Conservation (phyloP, 2,113 vertebrate species). For the Cryptomyrus ogoouensis region DNA sequence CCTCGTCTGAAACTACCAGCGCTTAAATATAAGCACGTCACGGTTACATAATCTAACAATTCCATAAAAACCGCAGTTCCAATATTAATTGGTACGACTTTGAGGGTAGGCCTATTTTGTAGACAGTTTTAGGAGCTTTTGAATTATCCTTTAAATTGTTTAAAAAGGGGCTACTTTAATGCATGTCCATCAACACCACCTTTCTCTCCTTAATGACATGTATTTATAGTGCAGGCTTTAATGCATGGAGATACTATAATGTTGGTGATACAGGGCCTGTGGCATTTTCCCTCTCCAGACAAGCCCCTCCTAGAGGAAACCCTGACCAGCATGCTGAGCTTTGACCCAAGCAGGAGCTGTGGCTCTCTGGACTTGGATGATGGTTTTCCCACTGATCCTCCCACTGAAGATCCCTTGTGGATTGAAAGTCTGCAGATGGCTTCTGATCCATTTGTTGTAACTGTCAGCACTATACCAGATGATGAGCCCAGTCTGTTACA, state of each 20-base stretch:
- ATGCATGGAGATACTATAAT: background rate
- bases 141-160: background rate
- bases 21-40: background rate
- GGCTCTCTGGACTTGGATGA: conserved; percentile 47
- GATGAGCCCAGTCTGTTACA: conserved; percentile 17
- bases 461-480: conserved; percentile 29
- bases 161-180: background rate
- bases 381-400: conserved; percentile 44
- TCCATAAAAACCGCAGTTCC: background rate
- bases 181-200: background rate
- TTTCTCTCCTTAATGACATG: background rate
- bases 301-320: conserved; percentile 37
- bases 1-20: no score
- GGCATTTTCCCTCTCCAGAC: conserved; percentile 32
- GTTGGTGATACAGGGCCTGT: background rate
- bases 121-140: background rate
- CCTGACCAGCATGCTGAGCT: conserved; percentile 57
- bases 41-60: background rate
- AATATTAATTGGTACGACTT: background rate
- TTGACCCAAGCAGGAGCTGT: conserved; percentile 44
- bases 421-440: conserved; percentile 41
- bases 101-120: background rate
- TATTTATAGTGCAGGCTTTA: background rate
- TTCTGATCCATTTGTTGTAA: conserved; percentile 18
- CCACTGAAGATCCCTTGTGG: conserved; percentile 50